phyloP scores from a whole-genome alignment of 2,888 invertebrate genomes.

The Heterodera filipjevi region DNA sequence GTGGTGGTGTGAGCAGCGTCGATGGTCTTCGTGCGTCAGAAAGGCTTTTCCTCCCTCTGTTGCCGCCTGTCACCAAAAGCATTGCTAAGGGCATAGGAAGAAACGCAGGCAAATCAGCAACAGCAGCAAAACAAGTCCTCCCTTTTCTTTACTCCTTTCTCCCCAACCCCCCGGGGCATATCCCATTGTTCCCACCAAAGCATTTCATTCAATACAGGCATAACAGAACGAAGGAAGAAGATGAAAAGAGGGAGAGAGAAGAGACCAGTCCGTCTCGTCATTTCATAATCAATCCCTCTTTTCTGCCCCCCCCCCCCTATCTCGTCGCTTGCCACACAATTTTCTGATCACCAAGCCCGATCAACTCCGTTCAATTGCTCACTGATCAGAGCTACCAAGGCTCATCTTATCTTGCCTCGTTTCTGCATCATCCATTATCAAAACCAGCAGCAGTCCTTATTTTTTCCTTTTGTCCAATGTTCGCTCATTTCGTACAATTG shows the following conservation, averaged over 20 bases:
- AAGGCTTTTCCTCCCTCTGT: neutral
- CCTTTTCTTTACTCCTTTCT: neutral
- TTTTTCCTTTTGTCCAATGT: neutral
- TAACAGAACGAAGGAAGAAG: no score
- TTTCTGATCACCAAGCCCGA: no score
- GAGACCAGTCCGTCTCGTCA: neutral
- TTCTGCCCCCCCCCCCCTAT: neutral
- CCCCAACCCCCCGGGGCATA: neutral
- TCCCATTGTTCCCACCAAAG: neutral
- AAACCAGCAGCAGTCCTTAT: neutral
- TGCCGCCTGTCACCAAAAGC: neutral
- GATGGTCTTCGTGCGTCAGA: neutral
- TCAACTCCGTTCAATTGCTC: neutral
- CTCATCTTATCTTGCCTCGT: neutral
- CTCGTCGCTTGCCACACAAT: neutral
- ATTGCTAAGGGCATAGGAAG: neutral
- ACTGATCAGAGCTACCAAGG: neutral
- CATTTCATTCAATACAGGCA: no score
- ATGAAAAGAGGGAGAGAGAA: neutral
- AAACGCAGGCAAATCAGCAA: neutral
- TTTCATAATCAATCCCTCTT: neutral
- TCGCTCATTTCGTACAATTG: neutral
- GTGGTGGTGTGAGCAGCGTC: neutral
- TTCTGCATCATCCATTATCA: neutral
- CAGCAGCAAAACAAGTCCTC: neutral